These are phyloP conservation scores for Phalloptychus januarius DNA, from an alignment of 2,797 vertebrate species.

Conservation along the genomic window DNA sequence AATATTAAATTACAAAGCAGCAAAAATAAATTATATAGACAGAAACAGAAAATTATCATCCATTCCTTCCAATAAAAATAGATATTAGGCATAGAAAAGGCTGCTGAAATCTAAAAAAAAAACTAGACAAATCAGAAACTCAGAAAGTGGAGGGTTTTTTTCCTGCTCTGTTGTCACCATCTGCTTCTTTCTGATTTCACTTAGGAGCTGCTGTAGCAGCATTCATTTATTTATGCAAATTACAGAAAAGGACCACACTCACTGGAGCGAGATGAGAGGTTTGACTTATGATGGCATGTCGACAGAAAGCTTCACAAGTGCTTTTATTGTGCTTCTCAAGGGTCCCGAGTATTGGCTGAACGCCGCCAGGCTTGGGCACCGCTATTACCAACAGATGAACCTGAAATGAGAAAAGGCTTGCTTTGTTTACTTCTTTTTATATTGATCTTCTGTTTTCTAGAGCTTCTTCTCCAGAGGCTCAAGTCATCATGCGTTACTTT, in stretches of 20 bases:
- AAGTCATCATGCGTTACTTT: slow-evolving; percentile 35
- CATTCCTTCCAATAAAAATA: not conserved
- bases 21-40: not conserved
- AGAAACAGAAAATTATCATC: not conserved
- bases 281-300: slow-evolving; percentile 18
- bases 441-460: not conserved
- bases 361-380: slow-evolving; percentile 32
- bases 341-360: slow-evolving; percentile 14
- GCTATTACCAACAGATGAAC: slow-evolving; percentile 28
- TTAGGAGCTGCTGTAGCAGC: slow-evolving; percentile 32
- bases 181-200: slow-evolving; percentile 23
- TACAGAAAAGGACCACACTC: slow-evolving; percentile 46
- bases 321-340: slow-evolving; percentile 38
- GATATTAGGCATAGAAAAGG: not conserved
- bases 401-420: slow-evolving; percentile 33
- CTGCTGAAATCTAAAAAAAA: not conserved
- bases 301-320: slow-evolving; percentile 39
- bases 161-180: slow-evolving; percentile 4
- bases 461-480: slow-evolving; percentile 17
- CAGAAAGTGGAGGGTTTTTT: not conserved
- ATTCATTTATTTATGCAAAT: slow-evolving; percentile 51
- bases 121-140: not conserved
- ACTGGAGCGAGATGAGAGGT: slow-evolving; percentile 34
- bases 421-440: slow-evolving; percentile 6
- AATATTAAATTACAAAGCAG: not conserved